Percentiles rank a stretch among this genome's conserved stretches.
Conservation (phyloP, 1,140 invertebrate species). For the Plodia interpunctella region DNA sequence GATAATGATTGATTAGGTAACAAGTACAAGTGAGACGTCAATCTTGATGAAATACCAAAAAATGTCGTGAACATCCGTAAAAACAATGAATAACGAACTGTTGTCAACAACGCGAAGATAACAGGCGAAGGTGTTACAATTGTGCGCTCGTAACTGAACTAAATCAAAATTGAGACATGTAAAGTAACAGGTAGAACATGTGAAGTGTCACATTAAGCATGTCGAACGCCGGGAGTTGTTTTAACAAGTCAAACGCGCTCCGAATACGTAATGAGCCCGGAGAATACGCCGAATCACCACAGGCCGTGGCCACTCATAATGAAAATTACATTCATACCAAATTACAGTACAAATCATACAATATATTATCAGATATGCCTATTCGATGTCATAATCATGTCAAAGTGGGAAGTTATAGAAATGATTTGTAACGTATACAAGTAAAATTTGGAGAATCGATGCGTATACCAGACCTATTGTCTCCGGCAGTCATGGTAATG, state of each 20-base stretch:
- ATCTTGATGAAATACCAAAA: not conserved
- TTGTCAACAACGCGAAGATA: constrained; percentile 3
- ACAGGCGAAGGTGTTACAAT: not conserved
- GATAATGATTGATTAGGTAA: constrained; percentile 14
- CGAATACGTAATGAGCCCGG: constrained; percentile 51
- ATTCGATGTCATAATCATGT: too few species aligned
- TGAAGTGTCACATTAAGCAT: constrained; percentile 36
- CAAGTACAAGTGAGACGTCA: not conserved
- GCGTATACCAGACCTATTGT: constrained; percentile 9
- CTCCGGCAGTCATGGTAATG: constrained; percentile 5
- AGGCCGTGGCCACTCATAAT: constrained; percentile 38
- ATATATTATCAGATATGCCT: constrained; percentile 18
- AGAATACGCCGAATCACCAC: constrained; percentile 36
- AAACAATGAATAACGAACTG: not conserved
- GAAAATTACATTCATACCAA: constrained; percentile 27
- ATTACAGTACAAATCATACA: not conserved
- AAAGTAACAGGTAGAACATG: constrained; percentile 22
- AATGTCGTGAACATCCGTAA: not conserved
- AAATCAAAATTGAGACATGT: constrained; percentile 33
- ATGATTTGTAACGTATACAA: not conserved
- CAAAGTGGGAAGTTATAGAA: too few species aligned
- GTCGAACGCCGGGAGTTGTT: constrained; percentile 42
- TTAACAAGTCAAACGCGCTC: constrained; percentile 49
- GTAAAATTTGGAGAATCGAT: constrained; percentile 4
- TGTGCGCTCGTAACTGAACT: constrained; percentile 1